Base-by-base conservation (phyloP, 2,113 vertebrate genomes). In the Laticauda colubrina region DNA sequence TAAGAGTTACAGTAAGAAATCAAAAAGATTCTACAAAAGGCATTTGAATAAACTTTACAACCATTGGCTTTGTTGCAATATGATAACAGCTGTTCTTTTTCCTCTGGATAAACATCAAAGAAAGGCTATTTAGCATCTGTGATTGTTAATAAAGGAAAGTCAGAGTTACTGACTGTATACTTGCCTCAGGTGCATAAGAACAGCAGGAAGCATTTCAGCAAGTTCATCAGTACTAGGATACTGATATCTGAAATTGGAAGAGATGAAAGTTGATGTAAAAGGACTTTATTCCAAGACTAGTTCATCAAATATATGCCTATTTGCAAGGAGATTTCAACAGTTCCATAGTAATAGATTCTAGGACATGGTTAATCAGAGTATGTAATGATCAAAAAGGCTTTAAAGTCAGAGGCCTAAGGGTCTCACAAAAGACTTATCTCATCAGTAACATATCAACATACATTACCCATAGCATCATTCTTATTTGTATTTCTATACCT, bases 221-320 rank as follows among this genome's bases (percentile, higher is more conserved):
- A 99, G 97, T 86, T 99, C 98, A 95, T 99, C 99, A 98, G 99
- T 98, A n/a, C 98, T 98, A 54, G 99, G 99, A 89, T 99, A 99
- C 97, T 98, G 98, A 96, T 99, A 99, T 96, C 99, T 99, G 93
- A 96, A 97, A 87, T 6, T 12, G 97, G 92, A 14, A 91, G 93
- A 96, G 90, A 95, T 2, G 94, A 6, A 6, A 39, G 3, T 88
- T 0, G 0, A 85, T 48, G 94, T 86, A 87, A 23, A 90, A 15
- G 59, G 53, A 75, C 1, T 54, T 89, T 85, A 51, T 51, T 23
- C 48, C 23, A 92, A 85, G 14, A 18, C 55, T 12, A 87, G 0
- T 3, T 87, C 12, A 6, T 64, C 53, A 59, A 86, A 91, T 23
- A 90, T n/a, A 56, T 45, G 88, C 48, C 48, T 53, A 64, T 53